Base-by-base conservation (phyloP, 35 echinoderm and acorn worm genomes). In the Amphiura filiformis region DNA sequence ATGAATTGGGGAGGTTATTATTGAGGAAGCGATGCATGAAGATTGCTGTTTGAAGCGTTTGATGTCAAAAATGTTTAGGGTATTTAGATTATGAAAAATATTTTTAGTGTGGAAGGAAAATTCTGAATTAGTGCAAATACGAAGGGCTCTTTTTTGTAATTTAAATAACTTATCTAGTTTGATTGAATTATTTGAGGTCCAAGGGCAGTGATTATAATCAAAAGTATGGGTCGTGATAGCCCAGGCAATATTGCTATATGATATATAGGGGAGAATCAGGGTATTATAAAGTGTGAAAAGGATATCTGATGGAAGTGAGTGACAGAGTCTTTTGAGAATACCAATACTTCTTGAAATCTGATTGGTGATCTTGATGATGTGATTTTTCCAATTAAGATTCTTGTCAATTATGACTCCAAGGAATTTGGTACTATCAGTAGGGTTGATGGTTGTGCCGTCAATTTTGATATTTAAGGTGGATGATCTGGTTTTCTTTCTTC, bases 371-470 rank as follows among this genome's bases (percentile, higher is more conserved):
- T 77, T 77, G 5, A 7, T 31, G 75, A n/a, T 77, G 34, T 77
- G 75, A 77, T 31, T 30, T 77, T 77, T 77, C 75, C 75, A 77
- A 23, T 77, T 77, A n/a, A n/a, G n/a, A 11, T 77, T 77, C 34
- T n/a, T 77, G 34, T 77, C 75, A 9, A 77, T 77, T 5, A 77
- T 11, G 12, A 80, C 38, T 11, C 78, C 78, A 80, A 80, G 78
- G 35, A 80, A 80, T 36, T 80, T 36, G 35, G 78, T 80, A 80
- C 38, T 23, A 7, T 32, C 1, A 80, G 38, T 39, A 22, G 30
- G 5, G 26, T 80, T 34, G 35, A 80, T 80, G 4, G 28, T 9
- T 13, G 15, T 80, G 31, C 31, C 31, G n/a, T 80, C 34, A n/a
- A 80, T 80, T 22, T 36, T 34, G 78, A 80, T 80, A n/a, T 80